These are phyloP conservation scores for Hemichromis elongatus DNA, from an alignment of 2,113 vertebrate species.

Conservation along the genomic window DNA sequence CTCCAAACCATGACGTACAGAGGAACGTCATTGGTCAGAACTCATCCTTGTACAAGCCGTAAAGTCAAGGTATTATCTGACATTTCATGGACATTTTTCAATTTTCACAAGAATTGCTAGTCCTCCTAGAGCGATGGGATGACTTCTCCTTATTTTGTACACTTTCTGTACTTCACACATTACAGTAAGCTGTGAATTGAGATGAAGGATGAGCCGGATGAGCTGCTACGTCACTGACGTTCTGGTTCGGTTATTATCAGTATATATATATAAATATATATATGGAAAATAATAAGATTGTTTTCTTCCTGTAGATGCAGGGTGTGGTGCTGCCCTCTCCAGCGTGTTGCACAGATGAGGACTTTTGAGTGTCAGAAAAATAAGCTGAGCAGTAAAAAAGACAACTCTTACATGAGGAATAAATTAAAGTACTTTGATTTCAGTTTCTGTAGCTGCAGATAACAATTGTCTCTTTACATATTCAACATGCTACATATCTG, in stretches of 20 bases:
- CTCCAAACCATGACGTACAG: too few species aligned
- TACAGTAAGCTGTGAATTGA: not conserved
- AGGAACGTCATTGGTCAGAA: not conserved
- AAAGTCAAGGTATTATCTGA: accelerated
- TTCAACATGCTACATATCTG: not conserved
- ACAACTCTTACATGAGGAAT: not conserved
- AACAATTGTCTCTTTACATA: not conserved
- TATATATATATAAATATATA: too few species aligned
- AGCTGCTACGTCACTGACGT: not conserved
- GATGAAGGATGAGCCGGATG: not conserved
- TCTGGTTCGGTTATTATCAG: not conserved
- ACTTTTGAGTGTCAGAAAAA: not conserved
- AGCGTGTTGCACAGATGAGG: accelerated
- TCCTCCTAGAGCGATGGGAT: not conserved
- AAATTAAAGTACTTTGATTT: not conserved
- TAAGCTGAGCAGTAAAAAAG: not conserved
- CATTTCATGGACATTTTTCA: not conserved
- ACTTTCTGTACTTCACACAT: not conserved
- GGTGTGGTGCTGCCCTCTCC: not conserved
- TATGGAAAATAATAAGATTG: not conserved
- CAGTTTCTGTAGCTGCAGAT: not conserved
- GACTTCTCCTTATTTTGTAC: not conserved
- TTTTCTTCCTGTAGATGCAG: not conserved
- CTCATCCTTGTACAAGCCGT: not conserved
- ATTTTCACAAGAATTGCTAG: accelerated